A percentile compares a stretch with the other conserved stretches of the same genome.
phyloP scores from a whole-genome alignment of 2,113 vertebrate species.

The Ginglymostoma cirratum region DNA sequence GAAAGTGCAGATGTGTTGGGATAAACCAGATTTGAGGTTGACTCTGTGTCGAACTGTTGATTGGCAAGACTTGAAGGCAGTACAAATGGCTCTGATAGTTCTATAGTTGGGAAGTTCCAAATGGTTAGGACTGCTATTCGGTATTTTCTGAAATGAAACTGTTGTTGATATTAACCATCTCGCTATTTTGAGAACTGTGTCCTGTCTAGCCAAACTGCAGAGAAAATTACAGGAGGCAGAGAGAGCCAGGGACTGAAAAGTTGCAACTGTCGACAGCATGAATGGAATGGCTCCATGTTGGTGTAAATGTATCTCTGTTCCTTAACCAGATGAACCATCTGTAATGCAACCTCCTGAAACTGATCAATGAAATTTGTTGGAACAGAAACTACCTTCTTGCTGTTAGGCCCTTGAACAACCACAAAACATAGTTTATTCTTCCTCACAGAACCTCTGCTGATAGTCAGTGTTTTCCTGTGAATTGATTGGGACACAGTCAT shows the following conservation, averaged over 20 bases:
- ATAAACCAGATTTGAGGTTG: too few species aligned
- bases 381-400: slow-evolving; percentile 39
- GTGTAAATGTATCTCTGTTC: not conserved
- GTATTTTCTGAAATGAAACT: not conserved
- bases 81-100: not conserved
- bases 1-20: not conserved
- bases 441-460: not conserved
- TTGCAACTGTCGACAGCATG: not conserved
- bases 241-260: not conserved
- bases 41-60: not conserved
- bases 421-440: not conserved
- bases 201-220: not conserved
- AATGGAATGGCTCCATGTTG: not conserved
- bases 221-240: not conserved
- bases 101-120: not conserved
- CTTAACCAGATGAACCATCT: slow-evolving; percentile 45
- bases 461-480: not conserved
- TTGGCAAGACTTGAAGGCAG: not conserved
- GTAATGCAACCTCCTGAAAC: slow-evolving; percentile 48
- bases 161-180: not conserved
- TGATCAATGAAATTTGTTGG: slow-evolving; percentile 45
- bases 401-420: not conserved
- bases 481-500: not conserved
- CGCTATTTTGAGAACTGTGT: not conserved
- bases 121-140: not conserved